These are phyloP conservation scores for Poecile atricapillus DNA, from an alignment of 2,113 vertebrate genomes.

Conservation along the genomic window DNA sequence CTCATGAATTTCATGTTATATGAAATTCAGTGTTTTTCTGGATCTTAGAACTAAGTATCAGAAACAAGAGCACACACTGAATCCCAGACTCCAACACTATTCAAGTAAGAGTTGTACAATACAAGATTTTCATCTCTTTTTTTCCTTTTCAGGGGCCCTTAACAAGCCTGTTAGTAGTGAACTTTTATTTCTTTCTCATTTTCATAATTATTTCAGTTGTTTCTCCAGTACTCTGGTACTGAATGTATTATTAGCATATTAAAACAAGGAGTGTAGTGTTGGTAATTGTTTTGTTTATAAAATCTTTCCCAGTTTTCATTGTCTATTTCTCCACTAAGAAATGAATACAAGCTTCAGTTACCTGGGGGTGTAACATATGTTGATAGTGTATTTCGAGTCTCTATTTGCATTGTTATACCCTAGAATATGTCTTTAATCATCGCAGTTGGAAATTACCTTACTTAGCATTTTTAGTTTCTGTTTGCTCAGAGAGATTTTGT, in stretches of 20 bases:
- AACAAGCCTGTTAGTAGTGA: not conserved
- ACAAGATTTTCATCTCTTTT: not conserved
- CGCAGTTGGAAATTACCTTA: not conserved
- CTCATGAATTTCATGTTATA: no score
- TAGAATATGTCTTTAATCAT: slow-evolving; percentile 11
- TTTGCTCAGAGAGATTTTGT: slow-evolving; percentile 25
- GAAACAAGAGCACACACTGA: no score
- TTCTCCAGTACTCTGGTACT: not conserved
- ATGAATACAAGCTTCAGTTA: not conserved
- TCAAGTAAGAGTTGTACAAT: not conserved
- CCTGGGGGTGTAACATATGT: not conserved
- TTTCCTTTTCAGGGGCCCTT: not conserved
- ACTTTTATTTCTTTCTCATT: not conserved
- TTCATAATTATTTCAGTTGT: not conserved
- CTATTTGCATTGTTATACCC: not conserved
- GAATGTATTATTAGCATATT: not conserved
- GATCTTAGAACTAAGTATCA: no score
- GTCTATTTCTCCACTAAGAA: slow-evolving; percentile 20
- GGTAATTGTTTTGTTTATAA: slow-evolving; percentile 40
- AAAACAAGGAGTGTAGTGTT: not conserved
- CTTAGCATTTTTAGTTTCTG: slow-evolving; percentile 36
- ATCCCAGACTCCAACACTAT: not conserved
- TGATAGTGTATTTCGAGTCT: not conserved
- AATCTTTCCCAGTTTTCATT: slow-evolving; percentile 18
- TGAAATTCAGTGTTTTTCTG: no score